phyloP scores from a whole-genome alignment of 2,888 invertebrate genomes.

The Nemotelus nigrinus region DNA sequence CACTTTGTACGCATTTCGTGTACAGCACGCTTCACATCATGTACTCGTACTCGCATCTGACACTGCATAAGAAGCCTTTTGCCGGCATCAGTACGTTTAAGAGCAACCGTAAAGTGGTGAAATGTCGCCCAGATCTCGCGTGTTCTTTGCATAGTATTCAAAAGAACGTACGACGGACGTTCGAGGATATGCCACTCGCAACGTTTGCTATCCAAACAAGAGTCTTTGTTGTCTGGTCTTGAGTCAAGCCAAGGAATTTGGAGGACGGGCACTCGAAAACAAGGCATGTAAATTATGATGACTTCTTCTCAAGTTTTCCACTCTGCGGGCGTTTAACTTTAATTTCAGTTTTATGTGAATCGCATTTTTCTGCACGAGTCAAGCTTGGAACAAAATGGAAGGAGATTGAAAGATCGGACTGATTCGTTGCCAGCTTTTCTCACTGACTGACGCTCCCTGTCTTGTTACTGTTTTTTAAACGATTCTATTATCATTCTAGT shows the following conservation, averaged over 20 bases:
- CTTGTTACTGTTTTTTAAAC: slow-evolving; percentile 17
- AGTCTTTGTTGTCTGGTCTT: slow-evolving; percentile 26
- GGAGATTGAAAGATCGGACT: slow-evolving; percentile 7
- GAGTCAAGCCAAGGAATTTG: slow-evolving; percentile 23
- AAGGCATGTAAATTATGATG: slow-evolving; percentile 43
- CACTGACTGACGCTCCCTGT: too few relatives aligned
- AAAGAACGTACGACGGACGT: neutral
- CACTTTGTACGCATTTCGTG: neutral
- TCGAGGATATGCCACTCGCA: neutral
- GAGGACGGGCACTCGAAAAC: slow-evolving; percentile 29
- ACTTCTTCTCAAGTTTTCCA: slow-evolving; percentile 43
- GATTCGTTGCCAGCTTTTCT: neutral
- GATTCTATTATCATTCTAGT: slow-evolving; percentile 36
- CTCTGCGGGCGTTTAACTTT: slow-evolving; percentile 45
- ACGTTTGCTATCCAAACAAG: neutral
- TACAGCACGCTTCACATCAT: neutral
- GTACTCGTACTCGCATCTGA: neutral
- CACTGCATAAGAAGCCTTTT: slow-evolving; percentile 4
- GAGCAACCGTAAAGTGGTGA: slow-evolving; percentile 17
- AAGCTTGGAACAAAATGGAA: neutral
- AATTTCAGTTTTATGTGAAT: slow-evolving; percentile 35
- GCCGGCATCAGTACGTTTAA: slow-evolving; percentile 22
- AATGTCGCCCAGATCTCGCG: slow-evolving; percentile 13
- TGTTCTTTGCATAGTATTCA: neutral
- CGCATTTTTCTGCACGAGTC: slow-evolving; percentile 20